Conservation (phyloP, 1,140 invertebrate species). For the Artemia franciscana region DNA sequence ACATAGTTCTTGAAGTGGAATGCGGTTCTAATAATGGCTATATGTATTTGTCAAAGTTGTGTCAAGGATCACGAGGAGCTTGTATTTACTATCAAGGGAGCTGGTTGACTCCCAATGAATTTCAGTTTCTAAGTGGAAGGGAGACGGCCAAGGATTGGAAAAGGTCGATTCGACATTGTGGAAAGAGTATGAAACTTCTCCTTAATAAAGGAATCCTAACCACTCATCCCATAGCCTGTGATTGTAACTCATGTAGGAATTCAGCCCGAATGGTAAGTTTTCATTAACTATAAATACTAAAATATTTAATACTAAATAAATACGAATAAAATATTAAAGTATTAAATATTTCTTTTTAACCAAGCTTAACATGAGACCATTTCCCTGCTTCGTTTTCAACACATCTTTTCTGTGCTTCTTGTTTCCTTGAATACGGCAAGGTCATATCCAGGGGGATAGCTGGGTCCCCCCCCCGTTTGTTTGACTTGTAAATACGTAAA, state of each 20-base stretch:
- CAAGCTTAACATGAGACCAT: too few relatives aligned
- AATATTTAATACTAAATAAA: too few relatives aligned
- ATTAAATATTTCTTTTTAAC: too few relatives aligned
- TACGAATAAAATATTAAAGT: too few relatives aligned
- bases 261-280: not conserved
- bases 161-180: constrained; percentile 24
- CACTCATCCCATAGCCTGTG: constrained; percentile 23
- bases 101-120: constrained; percentile 29
- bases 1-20: constrained; percentile 23
- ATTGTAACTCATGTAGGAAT: constrained; percentile 20
- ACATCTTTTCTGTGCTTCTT: too few relatives aligned
- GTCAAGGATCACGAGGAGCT: constrained; percentile 24
- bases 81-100: constrained; percentile 22
- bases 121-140: constrained; percentile 25
- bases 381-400: too few relatives aligned
- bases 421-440: too few relatives aligned
- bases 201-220: constrained; percentile 25
- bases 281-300: too few relatives aligned
- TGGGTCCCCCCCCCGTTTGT: too few relatives aligned
- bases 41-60: constrained; percentile 22
- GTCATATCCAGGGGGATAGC: too few relatives aligned
- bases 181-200: constrained; percentile 27
- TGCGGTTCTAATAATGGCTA: constrained; percentile 22
- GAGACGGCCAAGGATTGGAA: constrained; percentile 30
- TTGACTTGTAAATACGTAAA: too few relatives aligned